Evolutionary conservation across 2,888 invertebrate genomes (phyloP), one percentile per base, ranked within the genome.

Genomic region (Andrena haemorrhoa): DNA sequence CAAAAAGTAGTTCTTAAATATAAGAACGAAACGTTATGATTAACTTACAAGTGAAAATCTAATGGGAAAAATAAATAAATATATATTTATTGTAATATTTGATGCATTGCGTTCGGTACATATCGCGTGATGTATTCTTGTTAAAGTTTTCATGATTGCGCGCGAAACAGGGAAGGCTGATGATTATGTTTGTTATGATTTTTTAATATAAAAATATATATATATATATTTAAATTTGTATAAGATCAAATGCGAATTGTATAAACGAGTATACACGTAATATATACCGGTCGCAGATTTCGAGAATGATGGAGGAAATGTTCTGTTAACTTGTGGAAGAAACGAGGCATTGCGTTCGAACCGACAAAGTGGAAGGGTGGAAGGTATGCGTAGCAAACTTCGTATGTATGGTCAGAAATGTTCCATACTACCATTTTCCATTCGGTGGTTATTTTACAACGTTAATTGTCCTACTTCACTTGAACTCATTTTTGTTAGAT

Each of bases 401-500:
- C 20, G 26, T n/a, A n/a, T 53, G 26, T n/a, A n/a, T 53, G 26
- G 12, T 10, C 23, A 41, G 2, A 16, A 66, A 49, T 41, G 53
- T 73, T 77, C 73, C 73, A 78, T 58, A 73, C 72, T 76, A 69
- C 56, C 64, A 77, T 65, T 60, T 73, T 56, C 60, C 68, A 73
- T 70, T 81, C 61, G 41, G 29, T 73, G 68, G 73, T 64, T 73
- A 64, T 71, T 85, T 53, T 71, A 49, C 61, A 75, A 81, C 56
- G 69, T 64, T 79, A 72, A 75, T 86, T 70, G 82, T 86, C 82
- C 88, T 72, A 82, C 85, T 89, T 90, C 79, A 85, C 83, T 83
- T 74, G 64, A 87, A 84, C 78, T 82, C 79, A 86, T 85, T 89
- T 56, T 86, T 85, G 84, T 88, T 87, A 82, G 79, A 82, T 86